Base-by-base conservation (phyloP, 2,888 invertebrate species). In the Iselma pallidipennis region DNA sequence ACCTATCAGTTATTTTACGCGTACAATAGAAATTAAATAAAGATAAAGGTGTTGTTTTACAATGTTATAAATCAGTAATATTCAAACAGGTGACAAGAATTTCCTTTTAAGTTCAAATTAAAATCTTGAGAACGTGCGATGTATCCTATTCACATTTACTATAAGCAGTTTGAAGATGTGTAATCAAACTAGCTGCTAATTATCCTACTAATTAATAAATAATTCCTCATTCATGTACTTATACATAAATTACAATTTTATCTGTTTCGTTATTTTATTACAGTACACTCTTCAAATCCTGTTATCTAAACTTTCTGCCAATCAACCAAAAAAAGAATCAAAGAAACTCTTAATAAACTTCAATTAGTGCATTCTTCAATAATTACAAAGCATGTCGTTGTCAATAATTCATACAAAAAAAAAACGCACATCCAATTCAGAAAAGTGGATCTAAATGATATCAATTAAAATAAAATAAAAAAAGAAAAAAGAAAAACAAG, bases 131-230 rank as follows among this genome's bases (percentile, higher is more conserved):
- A 37, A 37, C 37, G 37, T 16, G 16, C 37, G 2, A 33, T n/a
- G 14, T 33, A 16, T 16, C 37, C 9, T 37, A 37, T 37, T 19
- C 45, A 45, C 45, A 45, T 21, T 21, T 21, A 21, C 21, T 45
- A 45, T 12, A 45, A n/a, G n/a, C n/a, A n/a, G n/a, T n/a, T 25
- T 4, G 25, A 25, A 25, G 25, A 4, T 37, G 37, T 33, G 14
- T 33, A 33, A 33, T 16, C 37, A 59, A 61, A 55, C 56, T 59
- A 55, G 59, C 55, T 55, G 63, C 63, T 63, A 63, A 63, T 63
- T 63, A 59, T 53, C 49, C 42, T 28, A 45, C 59, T 45, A 45
- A 63, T 63, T 63, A 63, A 63, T 45, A 45, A 45, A 45, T 63
- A 63, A 63, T 63, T 55, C 56, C 16, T 42, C 29, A 49, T 23